Base-by-base conservation (phyloP, 2,797 vertebrate species). In the Champsocephalus esox region DNA sequence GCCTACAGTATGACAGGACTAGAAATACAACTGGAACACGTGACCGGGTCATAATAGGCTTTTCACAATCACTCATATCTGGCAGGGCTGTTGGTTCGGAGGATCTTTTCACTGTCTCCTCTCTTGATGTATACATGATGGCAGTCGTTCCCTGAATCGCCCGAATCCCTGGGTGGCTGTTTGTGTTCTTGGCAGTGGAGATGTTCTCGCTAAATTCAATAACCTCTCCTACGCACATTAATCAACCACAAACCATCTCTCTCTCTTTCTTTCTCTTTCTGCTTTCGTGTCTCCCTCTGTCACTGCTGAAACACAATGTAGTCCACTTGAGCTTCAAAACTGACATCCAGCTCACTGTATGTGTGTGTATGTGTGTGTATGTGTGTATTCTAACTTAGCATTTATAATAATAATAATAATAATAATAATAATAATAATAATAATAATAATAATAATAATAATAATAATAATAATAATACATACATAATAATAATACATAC, bases 201-300 rank as follows among this genome's bases (percentile, higher is more conserved):
- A 85, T 79, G 78, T 85, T 83, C 82, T 81, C 79, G 52, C 62
- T 70, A 77, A 87, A 89, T 89, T 83, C 81, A 90, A 85, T 89
- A 86, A 87, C 43, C 3, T 9, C 70, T 71, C 56, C 71, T 41
- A 51, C 4, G 2, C 81, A 77, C 77, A 88, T 86, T 88, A 87
- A 90, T 89, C 84, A 90, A 52, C 73, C 72, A 43, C 70, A 65
- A 19, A 77, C 61, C 77, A 77, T 66, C 5, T 12, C 66, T 48
- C 50, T 10, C 52, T n/a, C 59, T 45, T 60, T 13, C 21, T 17
- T 9, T 54, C 21, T 54, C 19, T 19, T 16, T 41, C n/a, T 8
- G 32, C 32, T 16, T 56, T 5, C n/a, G 19, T 12, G 2, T 38
- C 34, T 34, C 8, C 24, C n/a, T 19, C 34, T 41, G 0, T 52